Evolutionary conservation across 2,113 vertebrate genomes (phyloP), one percentile per base, ranked within the genome.

Genomic region (Nannobrachium achirus): DNA sequence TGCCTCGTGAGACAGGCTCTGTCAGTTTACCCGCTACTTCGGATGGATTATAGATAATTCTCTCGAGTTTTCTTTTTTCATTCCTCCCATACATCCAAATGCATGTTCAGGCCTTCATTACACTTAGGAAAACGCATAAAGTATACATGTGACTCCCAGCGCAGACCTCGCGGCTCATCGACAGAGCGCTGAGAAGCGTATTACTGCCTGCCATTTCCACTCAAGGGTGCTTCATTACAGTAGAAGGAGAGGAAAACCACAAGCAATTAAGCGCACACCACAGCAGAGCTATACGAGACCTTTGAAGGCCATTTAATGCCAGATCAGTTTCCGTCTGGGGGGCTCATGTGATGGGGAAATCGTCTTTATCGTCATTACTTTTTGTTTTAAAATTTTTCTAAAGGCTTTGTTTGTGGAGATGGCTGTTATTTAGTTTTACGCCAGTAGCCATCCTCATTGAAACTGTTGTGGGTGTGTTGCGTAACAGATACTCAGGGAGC

Each of bases 251-350:
- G 15, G 15, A 14, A 10, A 18, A 16, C 51, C 10, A 18, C 7
- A 18, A 18, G 51, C 51, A 53, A 53, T 53, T 53, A 53, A 33
- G 8, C 20, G 51, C 42, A 40, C 42, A 16, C 38, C 39, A 42
- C 56, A 41, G 56, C 56, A 8, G 53, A 56, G 53, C 25, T 41
- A n/a, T n/a, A 4, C 4, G 15, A 44, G 56, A 44, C 56, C 39
- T 44, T 59, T 42, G n/a, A 59, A 59, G 40, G 56, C 39, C 56
- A 59, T 42, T 42, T 59, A 42, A 59, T 42, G 56, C 42, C 40
- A 18, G 19, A 59, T 59, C 56, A 44, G 15, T 16, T 59, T 59
- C 16, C 56, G 10, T 19, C 11, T 40, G 33, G 55, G 33, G 55
- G 3, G 10, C 49, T 5, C 25, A 33, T 10, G 51, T 53, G 51